These are phyloP conservation scores for Nephrotoma guestfalica DNA, from an alignment of 2,888 invertebrate species.

Conservation along the genomic window DNA sequence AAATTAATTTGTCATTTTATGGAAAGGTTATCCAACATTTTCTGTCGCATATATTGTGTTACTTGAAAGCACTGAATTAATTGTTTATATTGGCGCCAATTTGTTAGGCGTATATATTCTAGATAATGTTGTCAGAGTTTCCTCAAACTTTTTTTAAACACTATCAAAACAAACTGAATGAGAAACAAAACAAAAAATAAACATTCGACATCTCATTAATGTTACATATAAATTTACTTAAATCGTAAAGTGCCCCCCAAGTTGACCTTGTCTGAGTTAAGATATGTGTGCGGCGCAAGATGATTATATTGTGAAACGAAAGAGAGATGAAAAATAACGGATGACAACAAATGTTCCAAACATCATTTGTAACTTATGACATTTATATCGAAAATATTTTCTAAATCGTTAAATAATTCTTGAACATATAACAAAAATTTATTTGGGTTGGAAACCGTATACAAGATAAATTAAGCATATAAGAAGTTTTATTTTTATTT, in stretches of 20 bases:
- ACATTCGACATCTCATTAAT: neutral
- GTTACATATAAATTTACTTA: neutral
- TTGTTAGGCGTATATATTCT: neutral
- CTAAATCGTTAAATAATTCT: neutral
- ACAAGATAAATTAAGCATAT: neutral
- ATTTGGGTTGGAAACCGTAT: neutral
- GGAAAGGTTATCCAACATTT: too few relatives aligned
- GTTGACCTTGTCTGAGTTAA: neutral
- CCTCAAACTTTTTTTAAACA: neutral
- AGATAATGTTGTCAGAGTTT: neutral
- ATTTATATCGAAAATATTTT: neutral
- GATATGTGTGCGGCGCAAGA: neutral
- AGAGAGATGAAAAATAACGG: neutral
- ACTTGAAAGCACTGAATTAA: too few relatives aligned
- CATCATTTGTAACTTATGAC: neutral
- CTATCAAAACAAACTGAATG: neutral
- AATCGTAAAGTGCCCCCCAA: neutral
- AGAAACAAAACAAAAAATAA: neutral
- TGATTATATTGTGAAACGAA: neutral
- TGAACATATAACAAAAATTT: neutral
- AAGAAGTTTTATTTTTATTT: neutral
- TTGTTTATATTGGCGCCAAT: neutral
- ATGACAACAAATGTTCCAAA: neutral
- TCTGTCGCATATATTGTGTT: too few relatives aligned
- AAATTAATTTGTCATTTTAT: too few relatives aligned